These are phyloP conservation scores for Monarcha castaneiventris DNA, from an alignment of 2,113 vertebrate genomes.

Conservation along the genomic window DNA sequence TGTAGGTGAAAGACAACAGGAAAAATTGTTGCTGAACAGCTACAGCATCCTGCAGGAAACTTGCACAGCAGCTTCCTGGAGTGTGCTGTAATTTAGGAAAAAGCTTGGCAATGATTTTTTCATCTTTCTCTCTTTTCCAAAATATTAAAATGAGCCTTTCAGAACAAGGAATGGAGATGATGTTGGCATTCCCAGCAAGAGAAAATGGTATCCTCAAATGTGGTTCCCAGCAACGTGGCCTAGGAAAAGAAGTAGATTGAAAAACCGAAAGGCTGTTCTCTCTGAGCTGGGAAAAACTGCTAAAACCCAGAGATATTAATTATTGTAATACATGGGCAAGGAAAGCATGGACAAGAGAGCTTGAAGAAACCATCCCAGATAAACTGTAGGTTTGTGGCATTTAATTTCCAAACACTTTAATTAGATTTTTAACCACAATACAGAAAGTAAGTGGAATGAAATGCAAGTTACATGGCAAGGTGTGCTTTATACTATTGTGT, in stretches of 20 bases:
- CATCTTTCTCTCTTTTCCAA: background rate
- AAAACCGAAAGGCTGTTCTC: background rate
- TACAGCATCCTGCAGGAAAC: background rate
- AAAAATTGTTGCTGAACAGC: background rate
- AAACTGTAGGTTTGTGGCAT: background rate
- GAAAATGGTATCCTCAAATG: background rate
- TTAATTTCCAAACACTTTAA: background rate
- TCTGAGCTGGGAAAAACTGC: background rate
- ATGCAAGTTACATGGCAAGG: background rate
- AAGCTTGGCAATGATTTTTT: background rate
- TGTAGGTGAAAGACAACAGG: background rate
- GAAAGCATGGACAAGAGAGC: background rate
- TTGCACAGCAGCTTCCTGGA: background rate
- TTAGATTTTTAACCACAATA: background rate
- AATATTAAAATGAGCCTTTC: background rate
- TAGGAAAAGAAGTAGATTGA: background rate
- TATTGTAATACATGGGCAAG: background rate
- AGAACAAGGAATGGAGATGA: background rate
- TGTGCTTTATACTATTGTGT: background rate
- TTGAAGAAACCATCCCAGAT: background rate
- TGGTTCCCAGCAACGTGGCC: background rate
- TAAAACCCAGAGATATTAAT: background rate
- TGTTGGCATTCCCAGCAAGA: background rate
- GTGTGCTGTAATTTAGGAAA: background rate
- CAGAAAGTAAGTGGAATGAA: background rate